Base-by-base conservation (phyloP, 1,140 invertebrate genomes). In the Magallana angulata region DNA sequence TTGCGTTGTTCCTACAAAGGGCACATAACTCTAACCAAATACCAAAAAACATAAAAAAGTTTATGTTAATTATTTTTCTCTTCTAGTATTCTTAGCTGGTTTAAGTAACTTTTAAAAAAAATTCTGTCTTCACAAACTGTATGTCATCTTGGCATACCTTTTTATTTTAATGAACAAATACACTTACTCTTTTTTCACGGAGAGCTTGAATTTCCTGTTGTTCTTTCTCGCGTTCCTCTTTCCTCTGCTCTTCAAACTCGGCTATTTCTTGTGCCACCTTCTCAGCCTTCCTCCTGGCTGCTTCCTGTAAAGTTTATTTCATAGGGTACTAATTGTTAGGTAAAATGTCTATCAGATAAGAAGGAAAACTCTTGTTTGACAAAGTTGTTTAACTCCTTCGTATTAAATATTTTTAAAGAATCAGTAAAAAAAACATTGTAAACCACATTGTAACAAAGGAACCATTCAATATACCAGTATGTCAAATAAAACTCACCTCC, bases 221-320 rank as follows among this genome's bases (percentile, higher is more conserved):
- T 76, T 93, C 92, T 57, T 91, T 93, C 64, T 91, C 92, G 58
- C 91, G 59, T 68, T 91, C 91, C 16, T 89, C 88, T 64, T 87
- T 85, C 30, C 92, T 87, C 84, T 90, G 90, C 76, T 92, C 92
- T 85, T 91, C 91, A 68, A 91, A 93, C 85, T 93, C 92, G 0
- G 89, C 91, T 82, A 93, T 87, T 88, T 93, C 92, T 57, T 90
- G 87, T 82, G 84, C 88, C 57, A 91, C 89, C 86, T 90, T 92
- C 87, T 93, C 92, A n/a, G 81, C 57, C 58, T 90, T 90, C 30
- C 84, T 88, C 56, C 83, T 85, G 59, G 88, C 88, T 24, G 90
- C 90, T 71, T 92, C 92, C 92, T 93, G 71, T 16, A 57, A 8
- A 83, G 14, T 2, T 64, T 64, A 14, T 16, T 16, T 16, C 7